Evolutionary conservation across 2,888 invertebrate genomes (phyloP).

Genomic region (Dynastes grantii): DNA sequence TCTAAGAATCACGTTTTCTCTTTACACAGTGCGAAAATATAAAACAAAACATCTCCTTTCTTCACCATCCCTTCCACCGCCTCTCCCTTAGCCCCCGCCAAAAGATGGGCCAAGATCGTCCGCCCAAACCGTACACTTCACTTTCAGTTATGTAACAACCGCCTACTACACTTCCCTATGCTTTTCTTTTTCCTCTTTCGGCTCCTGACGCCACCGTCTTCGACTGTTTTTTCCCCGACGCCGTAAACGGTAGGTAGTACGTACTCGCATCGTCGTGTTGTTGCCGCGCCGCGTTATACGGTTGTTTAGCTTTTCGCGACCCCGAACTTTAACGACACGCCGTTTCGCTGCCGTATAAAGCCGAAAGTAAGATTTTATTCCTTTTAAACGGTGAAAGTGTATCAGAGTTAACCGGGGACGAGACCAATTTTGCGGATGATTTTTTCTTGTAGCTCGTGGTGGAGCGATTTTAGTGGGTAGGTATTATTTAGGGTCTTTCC

Average conservation of each 20-base stretch:
- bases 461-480: constrained; percentile 13
- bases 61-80: not conserved
- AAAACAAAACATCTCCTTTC: constrained; percentile 22
- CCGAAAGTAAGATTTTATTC: constrained; percentile 46
- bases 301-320: constrained; percentile 30
- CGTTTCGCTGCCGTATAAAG: constrained; percentile 29
- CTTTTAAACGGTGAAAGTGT: constrained; percentile 42
- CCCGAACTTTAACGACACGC: constrained; percentile 30
- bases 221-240: not conserved
- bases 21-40: not conserved
- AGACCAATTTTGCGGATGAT: constrained; percentile 51
- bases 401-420: constrained; percentile 41
- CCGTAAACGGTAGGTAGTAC: not conserved
- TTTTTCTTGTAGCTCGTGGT: constrained; percentile 53
- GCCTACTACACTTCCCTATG: not conserved
- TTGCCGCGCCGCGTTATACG: not conserved
- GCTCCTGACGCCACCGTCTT: no score
- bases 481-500: not conserved
- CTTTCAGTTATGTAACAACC: constrained; percentile 15
- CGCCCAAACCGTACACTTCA: not conserved
- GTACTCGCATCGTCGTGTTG: constrained; percentile 1
- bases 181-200: not conserved
- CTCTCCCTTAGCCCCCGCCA: not conserved
- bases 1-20: not conserved
- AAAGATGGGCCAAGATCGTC: not conserved